A percentile compares a stretch with the other conserved stretches of the same genome.
These are phyloP conservation scores for Lates japonicus DNA, from an alignment of 2,797 vertebrate species.

Conservation along the genomic window DNA sequence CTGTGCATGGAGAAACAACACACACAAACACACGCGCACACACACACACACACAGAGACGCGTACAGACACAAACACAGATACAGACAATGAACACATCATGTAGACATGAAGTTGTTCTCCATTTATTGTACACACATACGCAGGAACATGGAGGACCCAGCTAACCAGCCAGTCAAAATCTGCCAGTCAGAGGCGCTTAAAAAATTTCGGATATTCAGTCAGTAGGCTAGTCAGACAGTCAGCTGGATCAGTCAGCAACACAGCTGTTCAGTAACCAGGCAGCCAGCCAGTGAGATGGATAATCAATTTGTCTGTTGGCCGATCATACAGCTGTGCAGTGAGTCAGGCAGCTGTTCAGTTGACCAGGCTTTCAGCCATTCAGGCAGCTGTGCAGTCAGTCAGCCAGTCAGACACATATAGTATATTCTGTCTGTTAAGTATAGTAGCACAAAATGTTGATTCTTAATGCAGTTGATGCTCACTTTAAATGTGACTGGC, in stretches of 20 bases:
- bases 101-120: background rate
- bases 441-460: background rate
- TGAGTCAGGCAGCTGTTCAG: slow-evolving; percentile 62
- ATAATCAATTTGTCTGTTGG: slow-evolving; percentile 61
- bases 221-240: slow-evolving; percentile 2
- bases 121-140: slow-evolving; percentile 20
- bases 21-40: slow-evolving; percentile 36
- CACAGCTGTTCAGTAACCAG: slow-evolving; percentile 55
- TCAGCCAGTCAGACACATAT: slow-evolving; percentile 12
- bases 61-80: slow-evolving; percentile 4
- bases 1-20: slow-evolving; percentile 48
- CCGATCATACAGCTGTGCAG: slow-evolving; percentile 62
- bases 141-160: background rate
- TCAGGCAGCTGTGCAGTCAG: slow-evolving; percentile 50
- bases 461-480: no score
- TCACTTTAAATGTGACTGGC: background rate
- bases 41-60: slow-evolving; percentile 29
- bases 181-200: background rate
- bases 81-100: slow-evolving; percentile 15
- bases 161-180: background rate
- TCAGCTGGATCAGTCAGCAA: slow-evolving; percentile 36
- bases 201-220: background rate
- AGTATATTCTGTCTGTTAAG: background rate
- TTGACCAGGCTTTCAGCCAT: slow-evolving; percentile 35
- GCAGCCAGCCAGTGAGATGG: slow-evolving; percentile 50